These are phyloP conservation scores for Drosophila prostipennis DNA, from an alignment of 2,888 invertebrate species.

Conservation along the genomic window DNA sequence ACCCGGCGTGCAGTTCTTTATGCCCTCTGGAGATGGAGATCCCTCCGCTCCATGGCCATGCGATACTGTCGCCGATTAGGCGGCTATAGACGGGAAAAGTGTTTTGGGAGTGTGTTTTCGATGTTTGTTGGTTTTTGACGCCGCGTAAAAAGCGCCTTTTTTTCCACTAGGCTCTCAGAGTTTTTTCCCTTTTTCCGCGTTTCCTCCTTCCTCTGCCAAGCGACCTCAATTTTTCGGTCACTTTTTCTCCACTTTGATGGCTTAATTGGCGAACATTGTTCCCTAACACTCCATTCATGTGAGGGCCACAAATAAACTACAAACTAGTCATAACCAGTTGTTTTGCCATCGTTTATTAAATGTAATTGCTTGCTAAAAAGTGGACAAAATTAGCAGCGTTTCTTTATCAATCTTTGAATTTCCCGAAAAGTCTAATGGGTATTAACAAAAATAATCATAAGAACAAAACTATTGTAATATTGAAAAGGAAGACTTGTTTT, in stretches of 20 bases:
- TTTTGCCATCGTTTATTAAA: not conserved
- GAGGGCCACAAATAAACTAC: slow-evolving; percentile 21
- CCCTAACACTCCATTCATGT: slow-evolving; percentile 14
- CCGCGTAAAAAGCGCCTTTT: slow-evolving; percentile 49
- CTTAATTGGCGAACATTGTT: slow-evolving; percentile 63
- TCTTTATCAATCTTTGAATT: no score
- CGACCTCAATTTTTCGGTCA: slow-evolving; percentile 34
- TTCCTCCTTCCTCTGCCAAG: not conserved
- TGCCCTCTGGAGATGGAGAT: slow-evolving; percentile 10
- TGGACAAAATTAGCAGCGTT: no score
- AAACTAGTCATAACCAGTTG: slow-evolving; percentile 4
- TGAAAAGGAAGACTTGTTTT: no score
- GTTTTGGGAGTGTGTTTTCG: slow-evolving; percentile 68
- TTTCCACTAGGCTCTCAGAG: slow-evolving; percentile 33
- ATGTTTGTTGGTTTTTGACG: slow-evolving; percentile 75
- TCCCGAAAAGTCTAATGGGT: no score
- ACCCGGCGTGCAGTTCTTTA: slow-evolving; percentile 30
- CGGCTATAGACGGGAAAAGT: slow-evolving; percentile 73
- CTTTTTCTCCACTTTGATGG: slow-evolving; percentile 62
- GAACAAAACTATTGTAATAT: no score
- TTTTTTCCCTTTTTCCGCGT: slow-evolving; percentile 43
- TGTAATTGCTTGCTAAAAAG: not conserved
- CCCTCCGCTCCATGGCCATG: slow-evolving; percentile 39
- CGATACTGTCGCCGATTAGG: slow-evolving; percentile 78
- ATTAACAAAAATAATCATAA: no score